phyloP scores from a whole-genome alignment of 2,113 vertebrate species.

The Alethe castanea region DNA sequence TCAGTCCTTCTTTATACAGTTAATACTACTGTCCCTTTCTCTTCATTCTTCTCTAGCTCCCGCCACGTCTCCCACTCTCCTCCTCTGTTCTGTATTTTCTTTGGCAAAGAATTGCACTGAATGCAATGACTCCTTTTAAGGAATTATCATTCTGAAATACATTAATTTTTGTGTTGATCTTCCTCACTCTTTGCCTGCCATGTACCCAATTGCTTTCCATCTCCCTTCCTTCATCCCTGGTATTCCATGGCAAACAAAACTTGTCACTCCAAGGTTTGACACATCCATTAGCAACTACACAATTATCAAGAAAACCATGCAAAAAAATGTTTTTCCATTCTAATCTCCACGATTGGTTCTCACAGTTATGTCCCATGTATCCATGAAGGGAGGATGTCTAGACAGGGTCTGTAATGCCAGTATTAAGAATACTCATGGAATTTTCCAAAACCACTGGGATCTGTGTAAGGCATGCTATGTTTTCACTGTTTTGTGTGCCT shows the following conservation, averaged over 20 bases:
- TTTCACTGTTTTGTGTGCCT: not conserved
- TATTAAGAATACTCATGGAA: not conserved
- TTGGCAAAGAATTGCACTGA: not conserved
- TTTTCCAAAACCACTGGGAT: slow-evolving; percentile 19
- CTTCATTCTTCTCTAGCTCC: not conserved
- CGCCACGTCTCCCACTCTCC: not conserved
- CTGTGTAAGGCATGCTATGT: not conserved
- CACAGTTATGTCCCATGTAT: not conserved
- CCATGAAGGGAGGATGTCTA: not conserved
- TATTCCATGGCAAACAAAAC: not conserved
- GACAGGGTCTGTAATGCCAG: not conserved
- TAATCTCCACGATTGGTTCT: not conserved
- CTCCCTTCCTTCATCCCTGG: not conserved
- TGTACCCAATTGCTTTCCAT: not conserved
- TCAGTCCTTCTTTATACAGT: not conserved
- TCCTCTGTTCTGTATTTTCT: not conserved
- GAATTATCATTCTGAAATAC: not conserved
- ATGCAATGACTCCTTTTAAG: not conserved
- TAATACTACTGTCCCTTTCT: not conserved
- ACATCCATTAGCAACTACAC: rapidly evolving
- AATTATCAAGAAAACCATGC: not conserved
- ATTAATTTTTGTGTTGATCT: not conserved
- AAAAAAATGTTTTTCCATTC: not conserved
- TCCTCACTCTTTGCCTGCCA: not conserved
- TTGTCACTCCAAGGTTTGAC: not conserved